Percentiles rank a stretch among this genome's conserved stretches.
phyloP scores from a whole-genome alignment of 2,888 invertebrate species.

The Platynereis dumerilii region DNA sequence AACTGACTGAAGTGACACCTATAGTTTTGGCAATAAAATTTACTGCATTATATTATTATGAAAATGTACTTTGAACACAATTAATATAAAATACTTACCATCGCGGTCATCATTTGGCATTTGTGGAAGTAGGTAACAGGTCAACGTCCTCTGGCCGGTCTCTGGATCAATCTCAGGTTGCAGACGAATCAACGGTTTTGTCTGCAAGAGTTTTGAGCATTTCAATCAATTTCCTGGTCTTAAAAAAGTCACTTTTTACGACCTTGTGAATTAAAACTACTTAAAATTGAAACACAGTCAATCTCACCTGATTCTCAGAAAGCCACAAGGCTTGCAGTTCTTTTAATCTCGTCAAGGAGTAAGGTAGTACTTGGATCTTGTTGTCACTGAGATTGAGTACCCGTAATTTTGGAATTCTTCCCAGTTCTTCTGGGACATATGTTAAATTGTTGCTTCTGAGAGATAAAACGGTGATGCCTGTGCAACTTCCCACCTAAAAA shows the following conservation, averaged over 20 bases:
- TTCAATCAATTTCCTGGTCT: too few species aligned
- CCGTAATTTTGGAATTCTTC: constrained; percentile 81
- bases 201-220: constrained; percentile 72
- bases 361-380: constrained; percentile 81
- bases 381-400: constrained; percentile 90
- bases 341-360: constrained; percentile 82
- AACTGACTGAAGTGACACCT: too few species aligned
- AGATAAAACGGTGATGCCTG: constrained; percentile 81
- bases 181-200: constrained; percentile 88
- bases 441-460: constrained; percentile 81
- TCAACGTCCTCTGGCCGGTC: constrained; percentile 78
- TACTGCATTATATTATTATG: too few species aligned
- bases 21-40: too few species aligned
- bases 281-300: too few species aligned
- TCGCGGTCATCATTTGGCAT: constrained; percentile 51
- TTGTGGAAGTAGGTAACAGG: constrained; percentile 92
- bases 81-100: constrained; percentile 4
- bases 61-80: not conserved
- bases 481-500: constrained; percentile 81
- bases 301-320: constrained; percentile 76
- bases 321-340: constrained; percentile 81
- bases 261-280: too few species aligned
- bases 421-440: constrained; percentile 86
- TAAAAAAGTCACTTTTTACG: too few species aligned
- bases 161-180: constrained; percentile 82